Percentiles rank a stretch among this genome's conserved stretches.
These are phyloP conservation scores for Polylopha cassiicola DNA, from an alignment of 2,888 invertebrate species.

Conservation along the genomic window DNA sequence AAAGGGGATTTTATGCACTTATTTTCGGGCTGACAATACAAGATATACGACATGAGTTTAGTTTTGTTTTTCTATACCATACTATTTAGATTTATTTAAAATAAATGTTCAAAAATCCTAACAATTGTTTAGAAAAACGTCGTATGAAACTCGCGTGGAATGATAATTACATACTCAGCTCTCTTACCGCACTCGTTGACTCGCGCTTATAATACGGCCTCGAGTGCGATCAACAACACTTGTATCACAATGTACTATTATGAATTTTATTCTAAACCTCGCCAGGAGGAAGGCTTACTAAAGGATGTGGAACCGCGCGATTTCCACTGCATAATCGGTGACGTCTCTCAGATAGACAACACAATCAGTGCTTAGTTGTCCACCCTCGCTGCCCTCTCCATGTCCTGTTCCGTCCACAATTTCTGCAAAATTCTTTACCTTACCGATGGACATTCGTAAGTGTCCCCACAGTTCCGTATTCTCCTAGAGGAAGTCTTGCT, in stretches of 20 bases:
- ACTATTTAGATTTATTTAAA: no score
- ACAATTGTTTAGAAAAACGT: no score
- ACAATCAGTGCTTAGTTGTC: constrained; percentile 45
- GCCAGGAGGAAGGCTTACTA: constrained; percentile 67
- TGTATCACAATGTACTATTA: no score
- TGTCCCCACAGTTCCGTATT: constrained; percentile 38
- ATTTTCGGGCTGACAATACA: no score
- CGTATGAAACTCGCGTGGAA: neutral
- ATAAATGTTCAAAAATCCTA: no score
- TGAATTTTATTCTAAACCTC: no score
- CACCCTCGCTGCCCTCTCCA: constrained; percentile 23
- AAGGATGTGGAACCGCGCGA: constrained; percentile 69
- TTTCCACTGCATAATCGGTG: constrained; percentile 70
- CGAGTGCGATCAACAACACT: no score
- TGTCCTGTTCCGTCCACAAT: constrained; percentile 37
- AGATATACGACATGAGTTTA: no score
- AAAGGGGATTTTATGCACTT: no score
- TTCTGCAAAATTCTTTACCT: constrained; percentile 75
- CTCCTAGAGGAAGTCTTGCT: constrained; percentile 53
- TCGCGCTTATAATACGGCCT: no score
- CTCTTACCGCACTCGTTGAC: no score
- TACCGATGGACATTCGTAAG: constrained; percentile 58
- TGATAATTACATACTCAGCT: neutral
- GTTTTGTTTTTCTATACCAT: no score
- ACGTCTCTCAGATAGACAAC: constrained; percentile 65